Conservation (phyloP, 2,888 invertebrate genomes). For the Drepana falcataria region DNA sequence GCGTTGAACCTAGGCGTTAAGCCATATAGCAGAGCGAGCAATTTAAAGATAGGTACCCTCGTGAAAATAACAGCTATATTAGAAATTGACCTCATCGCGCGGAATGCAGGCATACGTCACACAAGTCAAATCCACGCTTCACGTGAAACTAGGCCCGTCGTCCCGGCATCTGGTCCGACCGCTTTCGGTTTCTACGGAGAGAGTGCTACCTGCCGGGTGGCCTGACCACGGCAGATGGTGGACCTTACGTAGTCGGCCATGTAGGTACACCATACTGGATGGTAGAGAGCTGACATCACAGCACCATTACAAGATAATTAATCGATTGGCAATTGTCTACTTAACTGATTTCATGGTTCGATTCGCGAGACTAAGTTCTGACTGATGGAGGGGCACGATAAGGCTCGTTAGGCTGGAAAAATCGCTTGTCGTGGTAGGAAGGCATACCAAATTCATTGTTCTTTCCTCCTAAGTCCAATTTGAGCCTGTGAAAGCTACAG, state of each 20-base stretch:
- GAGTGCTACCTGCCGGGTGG: conserved; percentile 21
- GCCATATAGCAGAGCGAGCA: too few relatives aligned
- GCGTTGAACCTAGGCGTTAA: too few relatives aligned
- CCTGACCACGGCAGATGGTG: background rate
- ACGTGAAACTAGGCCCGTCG: conserved; percentile 2
- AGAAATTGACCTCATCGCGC: background rate
- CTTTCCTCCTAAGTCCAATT: too few relatives aligned
- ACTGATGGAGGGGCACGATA: background rate
- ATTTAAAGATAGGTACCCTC: too few relatives aligned
- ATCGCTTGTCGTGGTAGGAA: too few relatives aligned
- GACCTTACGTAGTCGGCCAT: too few relatives aligned
- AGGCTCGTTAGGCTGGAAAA: background rate
- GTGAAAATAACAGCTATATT: background rate
- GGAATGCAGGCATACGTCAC: background rate
- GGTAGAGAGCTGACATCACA: too few relatives aligned
- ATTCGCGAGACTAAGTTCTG: background rate
- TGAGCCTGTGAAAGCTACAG: too few relatives aligned
- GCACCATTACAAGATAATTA: background rate
- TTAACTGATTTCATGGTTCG: background rate
- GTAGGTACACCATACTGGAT: too few relatives aligned
- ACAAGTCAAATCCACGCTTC: background rate
- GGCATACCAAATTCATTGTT: too few relatives aligned
- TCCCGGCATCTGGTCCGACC: conserved; percentile 22
- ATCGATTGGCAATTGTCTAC: background rate
- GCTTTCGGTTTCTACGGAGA: conserved; percentile 46